Evolutionary conservation across 2,113 vertebrate genomes (phyloP).

Genomic region (Silurus glanis): DNA sequence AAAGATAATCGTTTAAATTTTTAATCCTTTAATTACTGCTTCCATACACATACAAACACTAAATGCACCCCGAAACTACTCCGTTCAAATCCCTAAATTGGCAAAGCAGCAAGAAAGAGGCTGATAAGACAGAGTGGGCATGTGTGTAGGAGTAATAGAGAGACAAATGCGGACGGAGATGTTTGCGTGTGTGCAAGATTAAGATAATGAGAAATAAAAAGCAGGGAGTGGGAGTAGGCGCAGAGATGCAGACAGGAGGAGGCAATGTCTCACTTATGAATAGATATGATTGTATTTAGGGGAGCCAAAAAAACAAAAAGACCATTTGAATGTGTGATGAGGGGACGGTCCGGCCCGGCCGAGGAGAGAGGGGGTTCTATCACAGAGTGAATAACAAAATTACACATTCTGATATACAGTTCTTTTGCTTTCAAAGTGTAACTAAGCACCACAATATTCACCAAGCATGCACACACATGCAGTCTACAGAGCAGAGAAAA

Average conservation of each 20-base stretch:
- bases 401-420: not conserved
- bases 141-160: constrained; percentile 45
- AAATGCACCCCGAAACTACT: not conserved
- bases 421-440: constrained; percentile 31
- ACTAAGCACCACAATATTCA: constrained; percentile 6
- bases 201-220: constrained; percentile 36
- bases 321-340: constrained; percentile 30
- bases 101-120: constrained; percentile 22
- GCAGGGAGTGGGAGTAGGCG: not conserved
- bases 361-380: constrained; percentile 18
- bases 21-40: constrained; percentile 18
- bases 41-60: not conserved
- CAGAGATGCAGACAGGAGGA: constrained; percentile 28
- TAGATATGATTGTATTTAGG: constrained; percentile 49
- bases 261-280: constrained; percentile 45
- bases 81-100: constrained; percentile 19
- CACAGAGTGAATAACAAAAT: constrained; percentile 34
- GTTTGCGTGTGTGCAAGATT: constrained; percentile 41
- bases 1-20: not conserved
- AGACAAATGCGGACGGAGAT: constrained; percentile 30
- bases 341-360: constrained; percentile 17
- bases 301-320: constrained; percentile 45
- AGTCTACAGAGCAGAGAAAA: not conserved
- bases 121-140: constrained; percentile 6
- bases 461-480: constrained; percentile 1